A percentile compares a stretch with the other conserved stretches of the same genome.
phyloP scores from a whole-genome alignment of 2,113 vertebrate genomes.

The Cavia aperea region DNA sequence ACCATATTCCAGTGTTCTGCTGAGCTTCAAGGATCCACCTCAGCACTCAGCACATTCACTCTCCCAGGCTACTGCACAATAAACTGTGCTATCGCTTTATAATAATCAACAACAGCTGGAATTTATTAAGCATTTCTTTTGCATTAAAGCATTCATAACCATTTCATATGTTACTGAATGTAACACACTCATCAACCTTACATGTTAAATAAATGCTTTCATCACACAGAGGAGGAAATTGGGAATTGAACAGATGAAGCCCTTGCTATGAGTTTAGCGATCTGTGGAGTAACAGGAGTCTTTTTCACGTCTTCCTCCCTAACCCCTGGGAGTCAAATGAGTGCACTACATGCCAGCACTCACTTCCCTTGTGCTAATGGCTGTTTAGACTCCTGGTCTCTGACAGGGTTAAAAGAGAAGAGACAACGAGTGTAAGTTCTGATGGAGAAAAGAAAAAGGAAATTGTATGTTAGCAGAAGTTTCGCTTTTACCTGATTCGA shows the following conservation, averaged over 20 bases:
- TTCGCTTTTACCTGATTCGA: slow-evolving; percentile 19
- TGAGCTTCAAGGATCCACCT: neutral
- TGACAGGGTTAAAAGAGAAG: slow-evolving; percentile 18
- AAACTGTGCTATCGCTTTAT: neutral
- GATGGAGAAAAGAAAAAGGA: slow-evolving; percentile 18
- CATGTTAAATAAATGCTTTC: neutral
- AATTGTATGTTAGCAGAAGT: neutral
- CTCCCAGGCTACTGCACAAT: neutral
- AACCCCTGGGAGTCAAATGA: neutral
- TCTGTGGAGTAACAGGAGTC: neutral
- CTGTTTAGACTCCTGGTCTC: slow-evolving; percentile 28
- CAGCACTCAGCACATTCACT: neutral
- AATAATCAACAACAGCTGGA: neutral
- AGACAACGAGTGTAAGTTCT: neutral
- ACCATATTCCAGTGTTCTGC: neutral
- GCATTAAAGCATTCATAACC: neutral
- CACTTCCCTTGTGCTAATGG: neutral
- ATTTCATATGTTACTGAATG: neutral
- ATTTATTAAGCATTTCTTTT: neutral
- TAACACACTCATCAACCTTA: neutral
- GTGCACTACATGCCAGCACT: neutral
- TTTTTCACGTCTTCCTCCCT: neutral
- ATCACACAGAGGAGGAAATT: neutral
- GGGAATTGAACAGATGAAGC: neutral
- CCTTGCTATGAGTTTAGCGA: neutral